Base-by-base conservation (phyloP, 2,888 invertebrate species). In the Phortica okadai region DNA sequence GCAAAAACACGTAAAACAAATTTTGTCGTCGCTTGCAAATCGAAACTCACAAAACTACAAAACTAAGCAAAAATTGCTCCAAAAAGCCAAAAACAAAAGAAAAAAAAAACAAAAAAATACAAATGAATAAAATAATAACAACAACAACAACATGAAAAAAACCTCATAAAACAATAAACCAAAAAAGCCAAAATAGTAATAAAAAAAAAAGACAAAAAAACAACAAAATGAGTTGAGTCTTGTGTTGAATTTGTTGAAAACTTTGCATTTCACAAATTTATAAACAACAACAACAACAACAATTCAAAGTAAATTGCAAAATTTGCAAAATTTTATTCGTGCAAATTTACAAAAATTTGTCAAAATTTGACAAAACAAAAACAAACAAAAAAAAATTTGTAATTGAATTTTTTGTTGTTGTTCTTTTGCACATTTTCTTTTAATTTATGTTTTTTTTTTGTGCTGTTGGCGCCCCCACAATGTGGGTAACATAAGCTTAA, bases 191-290 rank as follows among this genome's bases (percentile, higher is more conserved):
- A 56, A 62, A 62, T 16, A 59, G 7, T 59, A 59, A 21, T 59
- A 16, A 16, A n/a, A 59, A 58, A 58, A 7, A 7, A 1, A 50
- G n/a, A 56, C 11, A 56, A 56, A 56, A 56, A 56, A 59, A 25
- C 72, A 79, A 77, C 74, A 56, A 72, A 79, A 79, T 80, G 80
- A 73, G 75, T 79, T 79, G 69, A 67, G 45, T 74, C 56, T 44
- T 41, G 42, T 41, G 25, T 33, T 56, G 50, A 58, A 56, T 54
- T 54, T 70, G 50, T 70, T 58, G 10, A 62, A 62, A 50, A 56
- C 33, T 14, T 73, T 8, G 56, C n/a, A 33, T 56, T 73, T n/a
- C 41, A 58, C 7, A 62, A 62, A 21, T 62, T 62, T 21, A 6
- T 62, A 62, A 25, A 62, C n/a, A 25, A 62, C 16, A 62, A 62